Percentiles rank a stretch among this genome's conserved stretches.
Evolutionary conservation across 2,888 invertebrate genomes (phyloP).

Genomic region (Auanema sp.): DNA sequence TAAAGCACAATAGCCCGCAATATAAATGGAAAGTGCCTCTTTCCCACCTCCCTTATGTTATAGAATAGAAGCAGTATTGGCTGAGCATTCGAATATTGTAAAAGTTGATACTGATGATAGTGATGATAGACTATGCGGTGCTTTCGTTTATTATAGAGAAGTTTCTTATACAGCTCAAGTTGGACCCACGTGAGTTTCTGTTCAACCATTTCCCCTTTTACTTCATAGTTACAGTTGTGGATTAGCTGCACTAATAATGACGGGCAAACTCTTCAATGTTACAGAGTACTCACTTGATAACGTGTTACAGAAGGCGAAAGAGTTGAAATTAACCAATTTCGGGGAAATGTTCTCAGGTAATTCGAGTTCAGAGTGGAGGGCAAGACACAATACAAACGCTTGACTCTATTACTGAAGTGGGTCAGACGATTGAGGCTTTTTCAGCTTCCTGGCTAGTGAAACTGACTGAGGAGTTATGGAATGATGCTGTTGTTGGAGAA

Average conservation of each 20-base stretch:
- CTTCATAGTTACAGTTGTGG: slow-evolving; percentile 12
- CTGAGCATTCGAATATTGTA: too few species aligned
- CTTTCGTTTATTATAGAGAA: background rate
- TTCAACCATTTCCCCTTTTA: background rate
- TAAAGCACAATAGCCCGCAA: too few species aligned
- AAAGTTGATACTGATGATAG: too few species aligned
- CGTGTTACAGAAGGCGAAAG: slow-evolving; percentile 71
- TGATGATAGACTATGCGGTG: background rate
- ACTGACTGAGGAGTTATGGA: slow-evolving; percentile 25
- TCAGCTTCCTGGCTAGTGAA: slow-evolving; percentile 37
- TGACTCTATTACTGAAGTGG: too few species aligned
- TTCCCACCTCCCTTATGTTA: too few species aligned
- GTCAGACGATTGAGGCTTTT: slow-evolving; percentile 7
- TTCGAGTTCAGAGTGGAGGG: too few species aligned
- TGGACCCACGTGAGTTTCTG: background rate
- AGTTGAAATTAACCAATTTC: slow-evolving; percentile 75
- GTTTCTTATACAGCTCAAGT: background rate
- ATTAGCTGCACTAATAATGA: slow-evolving; percentile 18
- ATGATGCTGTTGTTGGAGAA: slow-evolving; percentile 3
- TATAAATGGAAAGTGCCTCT: too few species aligned
- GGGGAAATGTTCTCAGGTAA: slow-evolving; percentile 76
- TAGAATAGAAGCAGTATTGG: too few species aligned
- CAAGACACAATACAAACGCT: too few species aligned
- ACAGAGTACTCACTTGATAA: slow-evolving; percentile 66
- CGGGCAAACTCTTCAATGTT: background rate